Base-by-base conservation (phyloP, 2,888 invertebrate genomes). In the Torymus tubicola region DNA sequence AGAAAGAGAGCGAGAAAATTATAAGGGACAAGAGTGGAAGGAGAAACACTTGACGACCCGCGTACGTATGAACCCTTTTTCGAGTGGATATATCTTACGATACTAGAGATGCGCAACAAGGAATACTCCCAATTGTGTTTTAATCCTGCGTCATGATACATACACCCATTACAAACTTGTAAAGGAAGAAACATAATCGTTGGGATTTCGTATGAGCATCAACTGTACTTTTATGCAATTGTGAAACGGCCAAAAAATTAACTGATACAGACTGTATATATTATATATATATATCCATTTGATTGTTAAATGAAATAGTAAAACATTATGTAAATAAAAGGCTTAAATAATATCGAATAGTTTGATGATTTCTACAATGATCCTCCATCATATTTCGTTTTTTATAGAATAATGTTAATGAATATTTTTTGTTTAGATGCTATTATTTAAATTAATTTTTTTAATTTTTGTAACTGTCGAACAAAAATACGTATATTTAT, bases 271-370 rank as follows among this genome's bases (percentile, higher is more conserved):
- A 87, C 86, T 90, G 89, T 89, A 88, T 88, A 87, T 87, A 84
- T 86, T 86, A 88, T 16, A 72, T 86, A 88, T 16, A 72, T 72
- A 84, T 85, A 87, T 86, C 85, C 87, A 88, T 86, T 87, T 88
- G 84, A 89, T 88, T 87, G 88, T 88, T 88, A 87, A 88, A 88
- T 87, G 81, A 85, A 85, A 85, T 88, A 89, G 87, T 86, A 80
- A 88, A 86, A 86, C 85, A 87, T 87, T 86, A 87, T 89, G 88
- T 90, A 90, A 89, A 90, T 90, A 89, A 90, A 86, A 87, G 86
- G 87, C 87, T 88, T 88, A 87, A 86, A 80, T 78, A 82, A 82
- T 77, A 78, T 12, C 12, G 57, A 16, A 50, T n/a, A 55, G n/a
- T 14, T 18, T 75, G 2, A 31, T 11, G 24, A 5, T 63, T 53